Evolutionary conservation across 1,140 invertebrate species (phyloP).

Genomic region (Panulirus ornatus): DNA sequence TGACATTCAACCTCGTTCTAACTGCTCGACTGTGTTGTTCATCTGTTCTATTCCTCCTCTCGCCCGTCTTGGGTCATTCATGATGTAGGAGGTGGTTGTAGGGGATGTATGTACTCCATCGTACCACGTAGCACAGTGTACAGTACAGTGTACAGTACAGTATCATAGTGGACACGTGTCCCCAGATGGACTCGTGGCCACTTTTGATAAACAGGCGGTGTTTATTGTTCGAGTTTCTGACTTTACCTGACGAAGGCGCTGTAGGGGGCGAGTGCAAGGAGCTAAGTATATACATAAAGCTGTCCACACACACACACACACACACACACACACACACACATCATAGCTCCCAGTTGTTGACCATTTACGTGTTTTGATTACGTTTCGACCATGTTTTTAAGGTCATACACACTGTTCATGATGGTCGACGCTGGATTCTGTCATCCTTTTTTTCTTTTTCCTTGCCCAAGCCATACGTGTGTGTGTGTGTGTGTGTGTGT

Average conservation of each 20-base stretch:
- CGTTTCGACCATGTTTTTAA: too few relatives aligned
- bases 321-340: too few relatives aligned
- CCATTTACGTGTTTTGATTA: too few relatives aligned
- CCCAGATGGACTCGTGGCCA: not conserved
- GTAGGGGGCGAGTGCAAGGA: not conserved
- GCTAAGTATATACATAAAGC: not conserved
- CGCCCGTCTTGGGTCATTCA: not conserved
- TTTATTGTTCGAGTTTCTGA: not conserved
- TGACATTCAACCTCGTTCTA: not conserved
- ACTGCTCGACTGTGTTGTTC: not conserved
- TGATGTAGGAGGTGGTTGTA: not conserved
- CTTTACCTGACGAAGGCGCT: slow-evolving; percentile 9
- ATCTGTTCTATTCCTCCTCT: not conserved
- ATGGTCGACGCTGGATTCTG: too few relatives aligned
- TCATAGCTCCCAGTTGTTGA: too few relatives aligned
- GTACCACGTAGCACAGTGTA: too few relatives aligned
- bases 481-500: too few relatives aligned
- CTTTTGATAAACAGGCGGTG: too few relatives aligned
- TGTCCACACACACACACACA: too few relatives aligned
- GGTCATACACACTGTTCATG: too few relatives aligned
- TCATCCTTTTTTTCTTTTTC: too few relatives aligned
- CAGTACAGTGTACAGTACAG: not conserved
- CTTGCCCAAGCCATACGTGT: too few relatives aligned
- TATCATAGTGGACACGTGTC: slow-evolving; percentile 1
- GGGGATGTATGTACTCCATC: not conserved